Conservation (phyloP, 2,888 invertebrate species). For the Branchipolynoe longqiensis region DNA sequence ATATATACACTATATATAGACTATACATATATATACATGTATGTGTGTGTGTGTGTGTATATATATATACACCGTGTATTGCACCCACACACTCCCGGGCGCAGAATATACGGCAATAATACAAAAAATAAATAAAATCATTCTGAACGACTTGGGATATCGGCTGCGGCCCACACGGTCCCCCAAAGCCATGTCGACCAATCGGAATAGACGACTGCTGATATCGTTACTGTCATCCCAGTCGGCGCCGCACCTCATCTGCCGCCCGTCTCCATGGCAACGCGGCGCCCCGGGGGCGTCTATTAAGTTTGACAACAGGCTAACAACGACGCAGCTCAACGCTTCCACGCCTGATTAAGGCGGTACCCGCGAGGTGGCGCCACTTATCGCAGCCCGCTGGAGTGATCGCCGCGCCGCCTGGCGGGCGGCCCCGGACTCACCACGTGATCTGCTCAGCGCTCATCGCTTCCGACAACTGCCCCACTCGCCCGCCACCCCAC, state of each 20-base stretch:
- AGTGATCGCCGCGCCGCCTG: background rate
- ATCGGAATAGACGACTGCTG: too few species aligned
- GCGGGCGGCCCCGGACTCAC: background rate
- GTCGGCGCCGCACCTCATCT: background rate
- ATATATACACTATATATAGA: too few species aligned
- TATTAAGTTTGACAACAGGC: constrained; percentile 32
- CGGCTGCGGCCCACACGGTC: too few species aligned
- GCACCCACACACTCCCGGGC: too few species aligned
- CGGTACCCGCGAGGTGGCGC: background rate
- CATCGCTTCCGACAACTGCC: constrained; percentile 26
- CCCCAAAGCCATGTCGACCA: too few species aligned
- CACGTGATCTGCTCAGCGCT: background rate
- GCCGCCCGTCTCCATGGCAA: constrained; percentile 4
- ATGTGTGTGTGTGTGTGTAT: too few species aligned
- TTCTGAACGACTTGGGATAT: too few species aligned
- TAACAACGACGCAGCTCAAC: background rate
- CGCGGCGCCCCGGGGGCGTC: constrained; percentile 6
- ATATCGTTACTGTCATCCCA: background rate
- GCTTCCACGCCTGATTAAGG: background rate
- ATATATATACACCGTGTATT: too few species aligned
- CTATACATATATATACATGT: too few species aligned
- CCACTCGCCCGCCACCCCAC: background rate
- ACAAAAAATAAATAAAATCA: too few species aligned
- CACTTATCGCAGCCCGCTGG: background rate
- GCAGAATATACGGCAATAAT: too few species aligned